phyloP scores from a whole-genome alignment of 2,888 invertebrate genomes.

The Fabriciana adippe region DNA sequence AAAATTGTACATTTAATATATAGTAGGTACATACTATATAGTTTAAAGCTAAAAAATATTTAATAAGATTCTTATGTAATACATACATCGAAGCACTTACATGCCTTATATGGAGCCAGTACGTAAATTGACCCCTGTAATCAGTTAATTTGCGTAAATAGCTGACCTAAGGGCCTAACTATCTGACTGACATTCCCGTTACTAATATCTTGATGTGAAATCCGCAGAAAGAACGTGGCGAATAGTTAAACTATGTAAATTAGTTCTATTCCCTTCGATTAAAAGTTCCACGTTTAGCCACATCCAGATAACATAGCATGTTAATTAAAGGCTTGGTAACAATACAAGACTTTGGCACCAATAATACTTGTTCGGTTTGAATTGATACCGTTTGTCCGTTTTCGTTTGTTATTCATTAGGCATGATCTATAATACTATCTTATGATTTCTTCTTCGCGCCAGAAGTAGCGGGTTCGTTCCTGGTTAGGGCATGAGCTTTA shows the following conservation, averaged over 20 bases:
- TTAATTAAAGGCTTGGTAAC: constrained; percentile 57
- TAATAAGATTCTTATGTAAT: too few species aligned
- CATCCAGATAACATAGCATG: constrained; percentile 55
- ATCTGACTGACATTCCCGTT: constrained; percentile 40
- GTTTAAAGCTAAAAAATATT: too few species aligned
- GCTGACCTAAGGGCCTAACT: constrained; percentile 29
- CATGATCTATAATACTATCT: background rate
- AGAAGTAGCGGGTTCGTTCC: too few species aligned
- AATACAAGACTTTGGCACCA: constrained; percentile 45
- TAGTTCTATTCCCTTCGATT: constrained; percentile 48
- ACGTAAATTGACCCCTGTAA: constrained; percentile 22
- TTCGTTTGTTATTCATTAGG: constrained; percentile 13
- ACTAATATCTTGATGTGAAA: constrained; percentile 40
- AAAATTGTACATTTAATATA: too few species aligned
- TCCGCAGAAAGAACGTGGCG: constrained; percentile 65
- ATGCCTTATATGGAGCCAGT: background rate
- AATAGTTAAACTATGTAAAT: constrained; percentile 78
- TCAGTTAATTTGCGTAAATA: constrained; percentile 29
- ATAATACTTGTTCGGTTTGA: constrained; percentile 35
- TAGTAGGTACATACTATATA: too few species aligned
- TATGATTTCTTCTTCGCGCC: background rate
- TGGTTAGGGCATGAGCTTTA: background rate
- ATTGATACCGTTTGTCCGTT: constrained; percentile 34
- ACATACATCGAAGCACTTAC: background rate
- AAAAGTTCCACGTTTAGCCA: constrained; percentile 54